These are phyloP conservation scores for Laspeyria flexula DNA, from an alignment of 2,888 invertebrate species.

Conservation along the genomic window DNA sequence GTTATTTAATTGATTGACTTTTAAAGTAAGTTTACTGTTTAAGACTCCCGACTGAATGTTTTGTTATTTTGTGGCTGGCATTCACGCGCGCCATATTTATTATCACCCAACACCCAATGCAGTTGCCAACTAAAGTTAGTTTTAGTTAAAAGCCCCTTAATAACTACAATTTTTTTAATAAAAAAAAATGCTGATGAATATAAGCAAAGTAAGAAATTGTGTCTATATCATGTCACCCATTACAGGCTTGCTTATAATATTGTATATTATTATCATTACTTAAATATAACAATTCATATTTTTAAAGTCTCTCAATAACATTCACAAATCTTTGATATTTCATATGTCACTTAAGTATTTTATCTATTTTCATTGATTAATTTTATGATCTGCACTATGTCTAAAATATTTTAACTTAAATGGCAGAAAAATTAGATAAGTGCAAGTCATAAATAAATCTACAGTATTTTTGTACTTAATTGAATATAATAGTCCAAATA, in stretches of 20 bases:
- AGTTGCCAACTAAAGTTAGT: too few species aligned
- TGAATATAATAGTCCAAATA: slow-evolving; percentile 5
- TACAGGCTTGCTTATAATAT: slow-evolving; percentile 37
- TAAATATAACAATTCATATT: too few species aligned
- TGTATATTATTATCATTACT: slow-evolving; percentile 20
- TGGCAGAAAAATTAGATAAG: too few species aligned
- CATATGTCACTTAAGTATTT: too few species aligned
- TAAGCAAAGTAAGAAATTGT: too few species aligned
- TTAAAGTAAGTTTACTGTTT: neutral
- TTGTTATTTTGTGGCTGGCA: slow-evolving; percentile 25
- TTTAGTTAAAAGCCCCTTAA: too few species aligned
- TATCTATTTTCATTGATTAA: neutral
- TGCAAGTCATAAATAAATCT: slow-evolving; percentile 21
- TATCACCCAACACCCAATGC: too few species aligned
- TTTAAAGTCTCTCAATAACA: neutral
- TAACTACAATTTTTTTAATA: too few species aligned
- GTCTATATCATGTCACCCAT: neutral
- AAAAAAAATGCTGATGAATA: too few species aligned
- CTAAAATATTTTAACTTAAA: too few species aligned
- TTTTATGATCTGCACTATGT: slow-evolving; percentile 23
- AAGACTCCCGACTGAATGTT: slow-evolving; percentile 11
- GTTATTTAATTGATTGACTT: neutral
- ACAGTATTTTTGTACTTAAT: neutral
- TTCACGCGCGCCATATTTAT: slow-evolving; percentile 17
- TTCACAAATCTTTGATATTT: neutral